Evolutionary conservation across 2,113 vertebrate genomes (phyloP).

Genomic region (Cisticola juncidis): DNA sequence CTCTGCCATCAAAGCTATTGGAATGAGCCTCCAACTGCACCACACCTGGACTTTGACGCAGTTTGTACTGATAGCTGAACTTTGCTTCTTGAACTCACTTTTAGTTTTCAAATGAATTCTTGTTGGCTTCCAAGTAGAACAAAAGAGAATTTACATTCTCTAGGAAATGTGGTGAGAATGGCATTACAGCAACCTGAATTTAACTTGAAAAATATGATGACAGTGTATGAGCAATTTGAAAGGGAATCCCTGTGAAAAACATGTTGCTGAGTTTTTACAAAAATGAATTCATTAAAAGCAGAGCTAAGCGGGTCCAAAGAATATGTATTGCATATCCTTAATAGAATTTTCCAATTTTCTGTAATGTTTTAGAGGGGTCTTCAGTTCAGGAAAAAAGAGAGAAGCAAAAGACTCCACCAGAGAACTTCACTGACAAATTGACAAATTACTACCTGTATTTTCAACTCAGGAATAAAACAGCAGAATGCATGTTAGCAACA

Average conservation of each 20-base stretch:
- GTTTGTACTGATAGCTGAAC: neutral
- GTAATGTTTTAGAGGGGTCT: neutral
- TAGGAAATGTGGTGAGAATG: neutral
- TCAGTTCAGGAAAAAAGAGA: neutral
- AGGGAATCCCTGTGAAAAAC: conserved; percentile 19
- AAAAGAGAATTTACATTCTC: neutral
- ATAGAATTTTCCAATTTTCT: neutral
- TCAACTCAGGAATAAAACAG: neutral
- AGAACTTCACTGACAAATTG: neutral
- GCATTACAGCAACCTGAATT: neutral
- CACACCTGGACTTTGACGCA: neutral
- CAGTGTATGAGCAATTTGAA: conserved; percentile 9
- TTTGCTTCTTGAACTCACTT: neutral
- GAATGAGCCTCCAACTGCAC: neutral
- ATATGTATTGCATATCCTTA: neutral
- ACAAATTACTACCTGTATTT: neutral
- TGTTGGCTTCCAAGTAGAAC: neutral
- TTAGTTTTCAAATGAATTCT: neutral
- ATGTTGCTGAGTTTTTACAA: neutral
- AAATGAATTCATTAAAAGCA: neutral
- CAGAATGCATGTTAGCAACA: neutral
- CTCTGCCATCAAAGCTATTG: neutral
- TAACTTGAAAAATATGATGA: conserved; percentile 1
- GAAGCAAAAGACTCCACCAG: neutral
- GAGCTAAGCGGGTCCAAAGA: neutral